Evolutionary conservation across 2,888 invertebrate genomes (phyloP).

Genomic region (Panopea generosa): DNA sequence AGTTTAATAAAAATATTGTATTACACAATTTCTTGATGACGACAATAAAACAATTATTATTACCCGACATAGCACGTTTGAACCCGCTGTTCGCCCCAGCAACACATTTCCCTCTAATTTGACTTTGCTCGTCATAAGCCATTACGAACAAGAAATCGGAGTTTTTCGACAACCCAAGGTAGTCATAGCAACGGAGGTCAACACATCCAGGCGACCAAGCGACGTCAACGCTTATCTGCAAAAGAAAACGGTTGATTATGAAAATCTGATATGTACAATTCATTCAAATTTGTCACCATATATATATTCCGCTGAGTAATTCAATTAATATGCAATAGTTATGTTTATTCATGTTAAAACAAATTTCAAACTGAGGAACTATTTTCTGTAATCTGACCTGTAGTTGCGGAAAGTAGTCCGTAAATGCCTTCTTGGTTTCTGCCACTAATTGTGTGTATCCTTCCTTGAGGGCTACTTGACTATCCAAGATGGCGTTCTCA

Average conservation of each 20-base stretch:
- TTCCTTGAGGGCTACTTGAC: constrained; percentile 64
- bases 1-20: too few species aligned
- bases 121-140: constrained; percentile 85
- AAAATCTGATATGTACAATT: too few species aligned
- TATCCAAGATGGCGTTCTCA: constrained; percentile 79
- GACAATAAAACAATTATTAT: too few species aligned
- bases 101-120: constrained; percentile 81
- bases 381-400: too few species aligned
- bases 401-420: constrained; percentile 68
- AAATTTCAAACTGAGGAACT: too few species aligned
- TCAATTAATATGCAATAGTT: too few species aligned
- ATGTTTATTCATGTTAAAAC: too few species aligned
- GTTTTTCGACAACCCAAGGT: constrained; percentile 75
- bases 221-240: constrained; percentile 84
- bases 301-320: too few species aligned
- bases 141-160: constrained; percentile 85
- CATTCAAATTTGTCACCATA: too few species aligned
- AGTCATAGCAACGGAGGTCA: constrained; percentile 85
- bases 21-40: too few species aligned
- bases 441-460: constrained; percentile 80
- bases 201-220: constrained; percentile 85
- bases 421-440: constrained; percentile 77
- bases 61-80: constrained; percentile 52
- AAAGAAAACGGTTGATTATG: too few species aligned
- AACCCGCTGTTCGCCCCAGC: constrained; percentile 81